phyloP scores from a whole-genome alignment of 2,888 invertebrate genomes.

The Rhagophthalmus giganteus region DNA sequence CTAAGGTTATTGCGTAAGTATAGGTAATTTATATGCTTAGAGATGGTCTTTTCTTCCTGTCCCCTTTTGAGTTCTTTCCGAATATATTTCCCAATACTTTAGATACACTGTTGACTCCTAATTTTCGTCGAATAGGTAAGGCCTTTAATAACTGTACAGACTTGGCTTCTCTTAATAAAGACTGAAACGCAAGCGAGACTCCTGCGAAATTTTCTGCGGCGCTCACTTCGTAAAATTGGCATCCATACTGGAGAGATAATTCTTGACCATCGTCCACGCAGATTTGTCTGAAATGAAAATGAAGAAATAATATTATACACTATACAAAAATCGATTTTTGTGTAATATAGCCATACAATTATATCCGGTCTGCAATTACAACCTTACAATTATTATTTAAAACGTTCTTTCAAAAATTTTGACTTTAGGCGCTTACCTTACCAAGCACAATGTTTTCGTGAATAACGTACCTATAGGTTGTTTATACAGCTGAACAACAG shows the following conservation, averaged over 20 bases:
- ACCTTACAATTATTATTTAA: no score
- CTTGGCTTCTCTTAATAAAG: slow-evolving; percentile 73
- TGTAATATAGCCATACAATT: no score
- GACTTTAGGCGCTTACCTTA: no score
- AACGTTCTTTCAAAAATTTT: no score
- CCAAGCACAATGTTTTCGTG: no score
- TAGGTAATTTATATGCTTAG: slow-evolving; percentile 66
- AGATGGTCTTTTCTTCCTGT: slow-evolving; percentile 76
- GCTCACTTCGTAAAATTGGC: slow-evolving; percentile 84
- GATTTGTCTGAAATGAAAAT: slow-evolving; percentile 64
- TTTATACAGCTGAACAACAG: no score
- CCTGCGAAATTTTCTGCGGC: slow-evolving; percentile 82
- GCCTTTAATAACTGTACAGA: slow-evolving; percentile 71
- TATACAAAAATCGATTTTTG: no score
- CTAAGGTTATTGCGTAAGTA: background rate
- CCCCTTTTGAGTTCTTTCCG: slow-evolving; percentile 75
- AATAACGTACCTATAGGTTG: no score
- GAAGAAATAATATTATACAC: slow-evolving; percentile 22
- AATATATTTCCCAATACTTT: slow-evolving; percentile 80
- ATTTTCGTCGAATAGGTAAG: slow-evolving; percentile 70
- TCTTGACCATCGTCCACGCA: slow-evolving; percentile 81
- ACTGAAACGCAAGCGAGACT: slow-evolving; percentile 79
- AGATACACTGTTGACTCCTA: slow-evolving; percentile 77
- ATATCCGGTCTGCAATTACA: no score
- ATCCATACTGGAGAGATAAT: slow-evolving; percentile 73